Conservation (phyloP, 2,113 vertebrate species). For the Boulengeromyrus knoepffleri region DNA sequence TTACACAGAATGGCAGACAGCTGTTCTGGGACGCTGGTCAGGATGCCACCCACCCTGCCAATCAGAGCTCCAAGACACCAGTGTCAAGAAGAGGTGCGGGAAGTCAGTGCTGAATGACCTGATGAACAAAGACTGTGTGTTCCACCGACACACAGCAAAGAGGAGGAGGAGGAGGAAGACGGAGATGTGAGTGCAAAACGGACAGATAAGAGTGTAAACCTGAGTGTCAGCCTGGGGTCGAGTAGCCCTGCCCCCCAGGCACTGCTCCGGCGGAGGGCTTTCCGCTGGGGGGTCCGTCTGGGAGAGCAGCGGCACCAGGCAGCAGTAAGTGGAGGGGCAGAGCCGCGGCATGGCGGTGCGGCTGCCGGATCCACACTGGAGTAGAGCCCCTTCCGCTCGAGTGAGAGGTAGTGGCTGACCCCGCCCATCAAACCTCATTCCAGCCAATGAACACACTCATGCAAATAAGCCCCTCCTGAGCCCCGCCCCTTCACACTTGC, state of each 20-base stretch:
- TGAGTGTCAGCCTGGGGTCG: not conserved
- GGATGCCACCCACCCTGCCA: not conserved
- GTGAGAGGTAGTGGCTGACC: constrained; percentile 17
- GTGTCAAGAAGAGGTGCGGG: not conserved
- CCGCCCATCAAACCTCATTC: constrained; percentile 36
- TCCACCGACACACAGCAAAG: not conserved
- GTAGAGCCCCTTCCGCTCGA: constrained; percentile 20
- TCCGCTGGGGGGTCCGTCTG: not conserved
- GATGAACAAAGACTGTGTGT: not conserved
- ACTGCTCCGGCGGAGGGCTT: not conserved
- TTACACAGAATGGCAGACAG: not conserved
- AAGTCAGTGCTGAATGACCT: not conserved
- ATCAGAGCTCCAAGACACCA: not conserved
- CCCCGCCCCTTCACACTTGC: not conserved
- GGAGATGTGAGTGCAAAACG: not conserved
- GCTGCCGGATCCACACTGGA: constrained; percentile 17
- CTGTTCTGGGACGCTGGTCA: not conserved
- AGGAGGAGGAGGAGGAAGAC: not conserved
- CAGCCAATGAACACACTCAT: not conserved
- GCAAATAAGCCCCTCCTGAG: not conserved
- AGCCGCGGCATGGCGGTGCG: constrained; percentile 36
- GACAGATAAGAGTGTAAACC: not conserved
- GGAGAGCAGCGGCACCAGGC: constrained; percentile 37
- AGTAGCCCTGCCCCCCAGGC: not conserved
- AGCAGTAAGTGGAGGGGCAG: constrained; percentile 41